A percentile compares a stretch with the other conserved stretches of the same genome.
phyloP scores from a whole-genome alignment of 2,113 vertebrate species.

The Brachypodius melanocephalos region DNA sequence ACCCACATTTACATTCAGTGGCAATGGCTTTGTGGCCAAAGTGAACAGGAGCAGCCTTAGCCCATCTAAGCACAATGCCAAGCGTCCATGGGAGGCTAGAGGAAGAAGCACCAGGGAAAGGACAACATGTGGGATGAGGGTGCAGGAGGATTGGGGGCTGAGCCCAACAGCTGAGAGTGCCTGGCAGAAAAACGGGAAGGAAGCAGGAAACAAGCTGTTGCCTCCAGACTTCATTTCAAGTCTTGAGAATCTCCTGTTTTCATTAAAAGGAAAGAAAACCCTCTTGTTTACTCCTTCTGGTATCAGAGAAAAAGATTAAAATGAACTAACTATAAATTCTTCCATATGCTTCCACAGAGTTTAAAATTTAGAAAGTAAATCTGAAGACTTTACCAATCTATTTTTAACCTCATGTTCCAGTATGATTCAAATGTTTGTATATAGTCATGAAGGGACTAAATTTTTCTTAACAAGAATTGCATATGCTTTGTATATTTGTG shows the following conservation, averaged over 20 bases:
- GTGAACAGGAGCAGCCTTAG: background rate
- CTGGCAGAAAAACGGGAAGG: background rate
- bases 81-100: fast-evolving
- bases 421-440: constrained; percentile 9
- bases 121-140: background rate
- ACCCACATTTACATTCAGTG: background rate
- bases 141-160: background rate
- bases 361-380: constrained; percentile 16
- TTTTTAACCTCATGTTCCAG: constrained; percentile 20
- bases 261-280: background rate
- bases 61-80: fast-evolving
- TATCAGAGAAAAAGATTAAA: constrained; percentile 22
- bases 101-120: background rate
- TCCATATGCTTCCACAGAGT: background rate
- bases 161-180: background rate
- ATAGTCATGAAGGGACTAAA: background rate
- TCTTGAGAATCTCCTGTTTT: constrained; percentile 24
- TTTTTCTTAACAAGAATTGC: background rate
- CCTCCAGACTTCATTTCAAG: background rate
- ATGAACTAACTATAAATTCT: background rate
- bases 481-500: background rate
- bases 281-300: background rate
- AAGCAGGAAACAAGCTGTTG: background rate
- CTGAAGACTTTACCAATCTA: background rate
- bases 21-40: background rate